Evolutionary conservation across 2,888 invertebrate genomes (phyloP), one percentile per base, ranked within the genome.

Genomic region (Odontocolon sp.): DNA sequence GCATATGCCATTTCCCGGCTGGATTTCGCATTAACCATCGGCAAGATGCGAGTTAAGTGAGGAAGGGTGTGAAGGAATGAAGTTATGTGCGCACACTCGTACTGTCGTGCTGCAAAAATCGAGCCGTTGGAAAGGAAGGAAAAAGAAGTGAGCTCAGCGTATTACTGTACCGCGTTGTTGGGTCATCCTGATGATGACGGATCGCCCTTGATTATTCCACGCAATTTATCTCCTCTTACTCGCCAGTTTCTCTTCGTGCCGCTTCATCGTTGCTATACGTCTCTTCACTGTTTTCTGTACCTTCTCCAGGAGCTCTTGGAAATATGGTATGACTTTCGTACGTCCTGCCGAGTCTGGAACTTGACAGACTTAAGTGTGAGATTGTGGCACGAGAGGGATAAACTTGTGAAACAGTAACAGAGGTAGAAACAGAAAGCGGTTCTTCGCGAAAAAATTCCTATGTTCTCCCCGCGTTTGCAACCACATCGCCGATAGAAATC

Each of bases 151-250:
- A 50, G 28, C 57, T 38, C 14, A 31, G 61, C n/a, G n/a, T n/a
- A n/a, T n/a, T n/a, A n/a, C n/a, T n/a, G n/a, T 59, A 72, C 66
- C 47, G 56, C 40, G 54, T 66, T 59, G 59, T 42, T 66, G 70
- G 73, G 74, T 78, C 70, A 70, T 69, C 47, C 76, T 82, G 85
- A 86, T 82, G 84, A 86, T 85, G 86, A 85, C 80, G 85, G 81
- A 87, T 86, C 82, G 83, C 75, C 72, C 76, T 73, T 84, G 83
- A 85, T 85, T 83, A 83, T 82, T 78, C 82, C 80, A 70, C 72
- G 78, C 80, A 79, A 87, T 86, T 83, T 84, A 85, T 82, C 84
- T 80, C 73, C 31, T 77, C 70, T 54, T 45, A 42, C 64, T 57
- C 18, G 16, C 26, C 36, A 14, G 5, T 57, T 36, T 26, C 28